phyloP scores from a whole-genome alignment of 2,113 vertebrate species.

The Ivindomyrus marchei region DNA sequence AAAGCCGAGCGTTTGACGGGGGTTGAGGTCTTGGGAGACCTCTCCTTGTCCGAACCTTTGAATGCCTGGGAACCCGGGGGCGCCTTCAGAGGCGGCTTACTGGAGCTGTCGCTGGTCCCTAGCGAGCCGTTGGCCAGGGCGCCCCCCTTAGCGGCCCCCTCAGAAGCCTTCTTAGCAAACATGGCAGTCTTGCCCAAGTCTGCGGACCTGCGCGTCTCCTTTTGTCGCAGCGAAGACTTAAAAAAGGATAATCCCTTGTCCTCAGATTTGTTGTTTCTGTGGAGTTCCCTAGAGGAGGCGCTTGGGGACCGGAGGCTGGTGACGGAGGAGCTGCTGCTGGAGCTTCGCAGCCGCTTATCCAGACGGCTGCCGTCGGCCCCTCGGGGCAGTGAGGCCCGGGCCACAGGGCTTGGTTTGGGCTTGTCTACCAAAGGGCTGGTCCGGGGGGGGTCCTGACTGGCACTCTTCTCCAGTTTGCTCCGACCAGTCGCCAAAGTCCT shows the following conservation, averaged over 20 bases:
- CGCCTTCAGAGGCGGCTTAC: slow-evolving; percentile 48
- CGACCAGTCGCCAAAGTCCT: slow-evolving; percentile 56
- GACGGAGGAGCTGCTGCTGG: slow-evolving; percentile 80
- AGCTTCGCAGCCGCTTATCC: slow-evolving; percentile 59
- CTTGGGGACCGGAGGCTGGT: slow-evolving; percentile 83
- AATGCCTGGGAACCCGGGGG: slow-evolving; percentile 41
- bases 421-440: slow-evolving; percentile 70
- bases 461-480: slow-evolving; percentile 72
- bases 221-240: slow-evolving; percentile 85
- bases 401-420: slow-evolving; percentile 15
- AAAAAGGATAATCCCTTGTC: slow-evolving; percentile 95
- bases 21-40: slow-evolving; percentile 61
- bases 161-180: slow-evolving; percentile 71
- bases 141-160: slow-evolving; percentile 61
- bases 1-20: slow-evolving; percentile 76
- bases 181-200: slow-evolving; percentile 84
- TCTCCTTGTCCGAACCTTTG: slow-evolving; percentile 32
- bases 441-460: slow-evolving; percentile 76
- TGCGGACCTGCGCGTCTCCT: slow-evolving; percentile 83
- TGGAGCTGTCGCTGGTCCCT: slow-evolving; percentile 45
- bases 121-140: slow-evolving; percentile 42
- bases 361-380: slow-evolving; percentile 55
- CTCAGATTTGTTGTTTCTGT: slow-evolving; percentile 82
- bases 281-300: slow-evolving; percentile 58
- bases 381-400: slow-evolving; percentile 58